Evolutionary conservation across 1,140 invertebrate genomes (phyloP), one percentile per base, ranked within the genome.

Genomic region (Temnothorax nylanderi): DNA sequence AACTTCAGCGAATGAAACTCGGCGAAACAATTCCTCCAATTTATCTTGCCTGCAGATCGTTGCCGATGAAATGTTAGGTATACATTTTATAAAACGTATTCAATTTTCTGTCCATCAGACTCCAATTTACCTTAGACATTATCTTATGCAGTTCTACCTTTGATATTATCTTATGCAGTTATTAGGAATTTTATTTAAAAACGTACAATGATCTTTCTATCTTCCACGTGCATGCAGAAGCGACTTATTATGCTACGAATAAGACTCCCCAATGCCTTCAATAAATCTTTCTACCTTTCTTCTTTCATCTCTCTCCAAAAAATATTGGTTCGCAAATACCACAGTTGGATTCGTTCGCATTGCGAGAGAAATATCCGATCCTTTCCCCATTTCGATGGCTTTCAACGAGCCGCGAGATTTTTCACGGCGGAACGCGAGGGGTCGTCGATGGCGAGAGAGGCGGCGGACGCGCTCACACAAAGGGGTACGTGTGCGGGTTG

Each of bases 401-500:
- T 13, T 75, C 80, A 62, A 84, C 69, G 69, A 84, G 54, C 41
- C 69, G 44, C 41, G 80, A 75, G 69, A 84, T 84, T 75, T 67
- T 84, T 56, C 69, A 75, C 37, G 65, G 13, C 26, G 32, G 60
- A 76, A 77, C 44, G 75, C 51, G 32, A 74, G 72, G 44, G 72
- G 44, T 71, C 13, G 54, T 16, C 6, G 18, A 26, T 21, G 49
- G 26, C 37, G 37, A 47, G 58, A 32, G 58, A 62, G n/a, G n/a
- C 3, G 34, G 60, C 10, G 64, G 58, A 51, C n/a, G 62, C 34
- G 85, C 69, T 88, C 85, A 72, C 69, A 86, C 86, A 88, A 90
- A 88, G 89, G 71, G 72, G 69, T 90, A 91, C 89, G 89, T 91
- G 89, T 60, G 82, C 65, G 13, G 89, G 56, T 86, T 90, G 44